These are phyloP conservation scores for Alentia gelatinosa DNA, from an alignment of 2,888 invertebrate genomes.

Conservation along the genomic window DNA sequence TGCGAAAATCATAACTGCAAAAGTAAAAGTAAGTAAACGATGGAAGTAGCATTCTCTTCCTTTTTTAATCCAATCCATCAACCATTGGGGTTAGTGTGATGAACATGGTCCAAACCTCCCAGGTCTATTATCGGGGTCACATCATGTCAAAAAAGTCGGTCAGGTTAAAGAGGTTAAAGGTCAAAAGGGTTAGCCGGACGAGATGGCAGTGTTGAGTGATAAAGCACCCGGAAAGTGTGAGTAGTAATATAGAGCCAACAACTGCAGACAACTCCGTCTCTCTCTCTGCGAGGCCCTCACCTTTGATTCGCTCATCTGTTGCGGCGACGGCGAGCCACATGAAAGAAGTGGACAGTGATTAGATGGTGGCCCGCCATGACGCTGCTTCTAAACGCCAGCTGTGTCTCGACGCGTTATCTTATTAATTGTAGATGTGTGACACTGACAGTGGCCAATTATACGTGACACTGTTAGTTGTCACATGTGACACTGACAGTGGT, in stretches of 20 bases:
- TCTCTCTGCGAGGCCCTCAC: conserved; percentile 13
- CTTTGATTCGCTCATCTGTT: conserved; percentile 17
- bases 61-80: background rate
- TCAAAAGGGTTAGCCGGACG: conserved; percentile 9
- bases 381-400: too few species aligned
- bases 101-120: background rate
- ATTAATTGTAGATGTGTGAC: too few species aligned
- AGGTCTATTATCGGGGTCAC: background rate
- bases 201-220: conserved; percentile 33
- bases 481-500: too few species aligned
- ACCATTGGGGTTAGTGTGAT: background rate
- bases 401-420: too few species aligned
- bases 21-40: background rate
- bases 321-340: background rate
- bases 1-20: background rate
- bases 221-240: conserved; percentile 30
- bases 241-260: conserved; percentile 26
- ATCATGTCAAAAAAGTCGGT: background rate
- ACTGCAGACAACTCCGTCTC: conserved; percentile 4
- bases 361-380: background rate
- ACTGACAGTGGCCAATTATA: too few species aligned
- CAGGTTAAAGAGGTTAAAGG: conserved; percentile 5
- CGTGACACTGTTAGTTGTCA: too few species aligned
- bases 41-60: background rate
- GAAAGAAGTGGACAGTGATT: conserved; percentile 9